phyloP scores from a whole-genome alignment of 2,113 vertebrate species.

The Albula glossodonta region DNA sequence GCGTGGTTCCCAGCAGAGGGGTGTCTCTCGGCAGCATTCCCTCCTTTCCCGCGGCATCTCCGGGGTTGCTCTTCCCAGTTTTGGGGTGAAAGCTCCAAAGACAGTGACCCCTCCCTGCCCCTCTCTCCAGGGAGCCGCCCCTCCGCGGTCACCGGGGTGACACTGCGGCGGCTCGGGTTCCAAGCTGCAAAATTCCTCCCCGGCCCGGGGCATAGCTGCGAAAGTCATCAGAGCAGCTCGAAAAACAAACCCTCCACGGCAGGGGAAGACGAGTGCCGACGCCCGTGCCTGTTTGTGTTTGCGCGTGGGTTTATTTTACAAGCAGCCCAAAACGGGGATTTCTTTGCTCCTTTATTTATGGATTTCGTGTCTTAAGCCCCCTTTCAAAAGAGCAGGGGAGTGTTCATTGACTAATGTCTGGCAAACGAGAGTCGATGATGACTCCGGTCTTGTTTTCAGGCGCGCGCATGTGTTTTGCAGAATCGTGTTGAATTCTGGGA shows the following conservation, averaged over 20 bases:
- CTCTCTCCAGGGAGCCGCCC: conserved; percentile 58
- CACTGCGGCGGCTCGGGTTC: conserved; percentile 67
- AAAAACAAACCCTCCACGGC: conserved; percentile 66
- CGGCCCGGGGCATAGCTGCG: conserved; percentile 67
- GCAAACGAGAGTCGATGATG: neutral
- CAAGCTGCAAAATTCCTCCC: conserved; percentile 67
- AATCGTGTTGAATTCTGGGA: neutral
- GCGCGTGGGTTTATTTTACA: conserved; percentile 54
- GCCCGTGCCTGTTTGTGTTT: conserved; percentile 38
- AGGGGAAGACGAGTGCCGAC: conserved; percentile 46
- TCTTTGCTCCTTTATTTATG: conserved; percentile 22
- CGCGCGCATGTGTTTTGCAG: neutral
- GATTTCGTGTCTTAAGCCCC: conserved; percentile 29
- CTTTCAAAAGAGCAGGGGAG: neutral
- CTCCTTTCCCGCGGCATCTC: neutral
- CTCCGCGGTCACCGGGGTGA: conserved; percentile 52
- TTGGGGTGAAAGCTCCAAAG: neutral
- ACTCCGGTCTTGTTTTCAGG: neutral
- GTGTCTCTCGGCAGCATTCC: neutral
- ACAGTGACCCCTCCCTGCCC: neutral
- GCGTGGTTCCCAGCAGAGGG: neutral
- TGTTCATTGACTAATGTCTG: neutral
- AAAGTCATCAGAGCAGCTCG: conserved; percentile 67
- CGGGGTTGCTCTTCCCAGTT: neutral
- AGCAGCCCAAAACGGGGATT: conserved; percentile 21